A percentile compares a stretch with the other conserved stretches of the same genome.
Evolutionary conservation across 1,140 invertebrate genomes (phyloP).

Genomic region (Hycleus phaleratus): DNA sequence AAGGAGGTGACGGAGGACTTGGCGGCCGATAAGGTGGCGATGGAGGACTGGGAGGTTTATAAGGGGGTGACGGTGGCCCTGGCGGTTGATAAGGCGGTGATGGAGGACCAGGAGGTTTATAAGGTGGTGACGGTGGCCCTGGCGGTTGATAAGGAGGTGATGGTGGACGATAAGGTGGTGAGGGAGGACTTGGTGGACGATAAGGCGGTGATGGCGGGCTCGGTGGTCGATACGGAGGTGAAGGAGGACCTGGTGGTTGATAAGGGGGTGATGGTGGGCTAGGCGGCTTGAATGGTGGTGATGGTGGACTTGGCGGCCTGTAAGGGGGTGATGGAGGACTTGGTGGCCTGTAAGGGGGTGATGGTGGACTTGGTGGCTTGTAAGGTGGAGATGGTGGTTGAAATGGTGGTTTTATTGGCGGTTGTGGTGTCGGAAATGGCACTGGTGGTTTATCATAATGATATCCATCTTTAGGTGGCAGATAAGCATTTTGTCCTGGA

Average conservation of each 20-base stretch:
- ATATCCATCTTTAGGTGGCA: conserved; percentile 50
- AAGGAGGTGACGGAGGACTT: conserved; percentile 5
- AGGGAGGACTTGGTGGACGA: conserved; percentile 16
- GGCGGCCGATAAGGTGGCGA: conserved; percentile 23
- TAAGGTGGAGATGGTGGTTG: conserved; percentile 21
- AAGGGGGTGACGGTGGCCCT: conserved; percentile 22
- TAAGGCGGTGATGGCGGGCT: conserved; percentile 26
- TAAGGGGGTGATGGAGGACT: conserved; percentile 26
- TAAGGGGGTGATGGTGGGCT: conserved; percentile 2
- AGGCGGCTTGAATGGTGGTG: conserved; percentile 21
- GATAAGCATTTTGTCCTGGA: conserved; percentile 52
- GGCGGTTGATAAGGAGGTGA: conserved; percentile 7
- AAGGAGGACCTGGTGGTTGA: conserved; percentile 6
- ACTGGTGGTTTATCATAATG: conserved; percentile 50
- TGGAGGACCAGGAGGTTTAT: conserved; percentile 9
- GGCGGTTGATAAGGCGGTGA: conserved; percentile 27
- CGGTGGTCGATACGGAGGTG: not conserved
- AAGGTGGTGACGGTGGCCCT: not conserved
- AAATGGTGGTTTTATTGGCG: conserved; percentile 24
- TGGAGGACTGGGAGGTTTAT: conserved; percentile 18
- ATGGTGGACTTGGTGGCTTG: conserved; percentile 19
- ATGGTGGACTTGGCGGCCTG: conserved; percentile 19
- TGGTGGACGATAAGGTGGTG: conserved; percentile 29
- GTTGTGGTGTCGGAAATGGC: conserved; percentile 45
- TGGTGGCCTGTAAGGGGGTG: conserved; percentile 22